Conservation (phyloP, 2,888 invertebrate species). For the Cepaea hortensis region DNA sequence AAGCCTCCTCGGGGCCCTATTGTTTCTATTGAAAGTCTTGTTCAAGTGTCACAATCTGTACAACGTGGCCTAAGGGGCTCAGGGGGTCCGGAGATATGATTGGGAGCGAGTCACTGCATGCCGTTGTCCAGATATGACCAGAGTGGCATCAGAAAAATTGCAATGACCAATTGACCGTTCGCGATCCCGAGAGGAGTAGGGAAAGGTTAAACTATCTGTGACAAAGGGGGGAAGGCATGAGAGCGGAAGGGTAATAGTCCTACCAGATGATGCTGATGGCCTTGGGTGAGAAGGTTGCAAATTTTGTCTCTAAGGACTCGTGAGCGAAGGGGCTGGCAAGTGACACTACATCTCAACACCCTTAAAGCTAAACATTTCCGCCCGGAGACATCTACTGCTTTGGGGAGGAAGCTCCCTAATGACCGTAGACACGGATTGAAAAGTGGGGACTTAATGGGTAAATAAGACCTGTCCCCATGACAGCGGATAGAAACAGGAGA, state of each 20-base stretch:
- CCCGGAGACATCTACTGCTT: background rate
- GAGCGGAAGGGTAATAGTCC: background rate
- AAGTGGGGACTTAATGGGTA: background rate
- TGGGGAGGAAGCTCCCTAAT: background rate
- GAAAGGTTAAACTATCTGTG: background rate
- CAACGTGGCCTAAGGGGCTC: conserved; percentile 7
- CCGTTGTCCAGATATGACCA: conserved; percentile 33
- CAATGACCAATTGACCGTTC: conserved; percentile 44
- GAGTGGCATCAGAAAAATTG: conserved; percentile 40
- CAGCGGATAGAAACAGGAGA: background rate
- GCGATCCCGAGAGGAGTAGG: background rate
- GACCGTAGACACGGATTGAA: background rate
- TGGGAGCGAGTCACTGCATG: conserved; percentile 10
- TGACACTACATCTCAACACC: background rate
- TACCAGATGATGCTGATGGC: background rate
- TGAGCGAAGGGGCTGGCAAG: background rate
- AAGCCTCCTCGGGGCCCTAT: conserved; percentile 11
- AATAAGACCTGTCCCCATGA: background rate
- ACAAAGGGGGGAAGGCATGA: background rate
- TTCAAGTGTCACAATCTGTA: conserved; percentile 39
- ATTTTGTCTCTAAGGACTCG: background rate
- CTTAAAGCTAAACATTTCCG: conserved; percentile 5
- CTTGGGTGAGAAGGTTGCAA: background rate
- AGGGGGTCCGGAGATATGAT: conserved; percentile 34
- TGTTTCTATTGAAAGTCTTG: conserved; percentile 31